These are phyloP conservation scores for Eilema griseolum DNA, from an alignment of 2,888 invertebrate genomes.

Conservation along the genomic window DNA sequence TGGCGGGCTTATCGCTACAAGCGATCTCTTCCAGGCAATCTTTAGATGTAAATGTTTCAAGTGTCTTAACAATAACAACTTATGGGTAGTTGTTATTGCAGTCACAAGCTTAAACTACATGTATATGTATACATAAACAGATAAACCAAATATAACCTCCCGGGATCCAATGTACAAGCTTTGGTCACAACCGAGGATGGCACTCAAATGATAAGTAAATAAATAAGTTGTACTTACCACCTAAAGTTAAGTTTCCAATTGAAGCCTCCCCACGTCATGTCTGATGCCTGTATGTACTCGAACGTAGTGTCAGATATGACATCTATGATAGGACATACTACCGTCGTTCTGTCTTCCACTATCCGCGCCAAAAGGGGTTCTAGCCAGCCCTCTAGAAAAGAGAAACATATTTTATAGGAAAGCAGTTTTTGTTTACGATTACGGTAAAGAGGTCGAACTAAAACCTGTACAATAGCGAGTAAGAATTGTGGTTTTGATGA, in stretches of 20 bases:
- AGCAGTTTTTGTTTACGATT: not conserved
- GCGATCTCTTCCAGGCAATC: no score
- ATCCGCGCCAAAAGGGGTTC: conserved; percentile 97
- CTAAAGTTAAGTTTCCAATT: conserved; percentile 99
- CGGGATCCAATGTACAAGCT: no score
- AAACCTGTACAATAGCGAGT: not conserved
- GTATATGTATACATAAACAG: no score
- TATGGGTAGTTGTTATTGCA: no score
- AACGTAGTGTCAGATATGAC: conserved; percentile 99
- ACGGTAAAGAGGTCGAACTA: not conserved
- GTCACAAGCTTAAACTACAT: no score
- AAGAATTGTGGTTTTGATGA: no score
- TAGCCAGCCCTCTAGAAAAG: conserved; percentile 96
- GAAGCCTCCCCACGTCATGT: conserved; percentile 99
- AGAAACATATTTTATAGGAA: conserved; percentile 6
- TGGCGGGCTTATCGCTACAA: no score
- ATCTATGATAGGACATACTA: conserved; percentile 99
- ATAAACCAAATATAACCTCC: no score
- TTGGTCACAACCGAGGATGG: not conserved
- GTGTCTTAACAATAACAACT: no score
- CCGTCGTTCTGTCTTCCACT: conserved; percentile 96
- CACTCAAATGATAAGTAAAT: not conserved
- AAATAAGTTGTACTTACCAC: conserved; percentile 89
- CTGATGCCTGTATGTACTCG: conserved; percentile 99
- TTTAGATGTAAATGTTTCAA: no score